Evolutionary conservation across 2,888 invertebrate genomes (phyloP).

Genomic region (Panopea generosa): DNA sequence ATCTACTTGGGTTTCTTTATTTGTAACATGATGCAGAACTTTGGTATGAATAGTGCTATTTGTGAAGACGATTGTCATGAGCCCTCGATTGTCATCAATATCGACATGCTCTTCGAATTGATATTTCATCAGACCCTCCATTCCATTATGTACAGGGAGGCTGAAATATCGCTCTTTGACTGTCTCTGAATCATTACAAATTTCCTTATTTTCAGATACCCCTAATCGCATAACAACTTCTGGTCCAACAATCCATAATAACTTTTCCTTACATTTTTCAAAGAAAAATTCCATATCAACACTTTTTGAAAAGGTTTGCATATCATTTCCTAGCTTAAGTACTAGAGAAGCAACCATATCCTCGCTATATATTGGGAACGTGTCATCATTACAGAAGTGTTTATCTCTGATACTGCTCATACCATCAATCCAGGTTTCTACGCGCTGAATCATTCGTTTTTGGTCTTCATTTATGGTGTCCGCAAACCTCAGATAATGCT

Average conservation of each 20-base stretch:
- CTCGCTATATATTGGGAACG: conserved; percentile 61
- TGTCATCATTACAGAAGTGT: conserved; percentile 38
- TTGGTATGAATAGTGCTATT: conserved; percentile 63
- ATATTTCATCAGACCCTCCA: conserved; percentile 34
- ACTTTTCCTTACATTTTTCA: conserved; percentile 16
- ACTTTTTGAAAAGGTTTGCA: no score
- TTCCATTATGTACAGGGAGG: conserved; percentile 63
- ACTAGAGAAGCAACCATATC: conserved; percentile 65
- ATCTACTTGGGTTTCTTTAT: conserved; percentile 43
- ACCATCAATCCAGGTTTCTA: conserved; percentile 37
- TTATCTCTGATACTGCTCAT: conserved; percentile 16
- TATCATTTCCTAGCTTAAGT: conserved; percentile 3
- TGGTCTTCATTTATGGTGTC: conserved; percentile 56
- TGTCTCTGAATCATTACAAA: background rate
- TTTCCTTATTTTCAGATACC: conserved; percentile 1
- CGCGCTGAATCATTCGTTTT: conserved; percentile 7
- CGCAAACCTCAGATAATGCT: conserved; percentile 71
- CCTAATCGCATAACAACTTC: conserved; percentile 58
- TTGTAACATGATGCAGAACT: background rate
- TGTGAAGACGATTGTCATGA: conserved; percentile 58
- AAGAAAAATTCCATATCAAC: no score
- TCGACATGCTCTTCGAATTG: background rate
- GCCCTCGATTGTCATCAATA: background rate
- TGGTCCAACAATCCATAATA: conserved; percentile 60
- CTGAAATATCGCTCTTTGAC: conserved; percentile 41